phyloP scores from a whole-genome alignment of 1,140 invertebrate species.

The Pararge aegeria region DNA sequence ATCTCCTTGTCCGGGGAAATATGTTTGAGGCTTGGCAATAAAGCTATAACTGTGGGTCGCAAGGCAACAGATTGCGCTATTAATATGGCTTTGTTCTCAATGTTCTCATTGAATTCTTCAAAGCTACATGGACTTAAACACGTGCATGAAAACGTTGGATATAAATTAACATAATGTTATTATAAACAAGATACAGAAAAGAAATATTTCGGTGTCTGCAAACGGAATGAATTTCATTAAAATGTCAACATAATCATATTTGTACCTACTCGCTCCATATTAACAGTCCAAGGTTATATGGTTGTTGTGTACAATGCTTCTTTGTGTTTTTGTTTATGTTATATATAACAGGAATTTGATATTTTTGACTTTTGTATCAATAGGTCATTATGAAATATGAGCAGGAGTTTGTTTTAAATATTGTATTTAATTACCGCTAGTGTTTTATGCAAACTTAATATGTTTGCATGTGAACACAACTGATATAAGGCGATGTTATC shows the following conservation, averaged over 20 bases:
- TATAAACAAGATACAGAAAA: background rate
- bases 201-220: conserved; percentile 3
- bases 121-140: background rate
- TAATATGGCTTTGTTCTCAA: conserved; percentile 26
- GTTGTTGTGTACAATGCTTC: background rate
- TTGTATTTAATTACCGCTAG: background rate
- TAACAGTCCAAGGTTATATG: conserved; percentile 8
- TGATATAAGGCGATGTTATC: no score
- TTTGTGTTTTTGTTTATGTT: conserved; percentile 10
- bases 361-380: conserved; percentile 12
- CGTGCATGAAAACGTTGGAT: background rate
- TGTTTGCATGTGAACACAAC: background rate
- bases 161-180: conserved; percentile 3
- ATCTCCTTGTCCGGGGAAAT: conserved; percentile 27
- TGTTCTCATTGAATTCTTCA: conserved; percentile 16
- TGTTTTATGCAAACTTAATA: background rate
- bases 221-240: conserved; percentile 11
- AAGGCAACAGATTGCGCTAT: conserved; percentile 26
- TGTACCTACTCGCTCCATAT: conserved; percentile 4
- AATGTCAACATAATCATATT: conserved; percentile 7
- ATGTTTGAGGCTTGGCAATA: conserved; percentile 24
- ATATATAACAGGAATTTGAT: conserved; percentile 11
- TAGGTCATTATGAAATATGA: background rate
- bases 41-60: conserved; percentile 25
- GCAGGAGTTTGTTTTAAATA: background rate